These are phyloP conservation scores for Oryzaephilus surinamensis DNA, from an alignment of 1,140 invertebrate genomes.

Conservation along the genomic window DNA sequence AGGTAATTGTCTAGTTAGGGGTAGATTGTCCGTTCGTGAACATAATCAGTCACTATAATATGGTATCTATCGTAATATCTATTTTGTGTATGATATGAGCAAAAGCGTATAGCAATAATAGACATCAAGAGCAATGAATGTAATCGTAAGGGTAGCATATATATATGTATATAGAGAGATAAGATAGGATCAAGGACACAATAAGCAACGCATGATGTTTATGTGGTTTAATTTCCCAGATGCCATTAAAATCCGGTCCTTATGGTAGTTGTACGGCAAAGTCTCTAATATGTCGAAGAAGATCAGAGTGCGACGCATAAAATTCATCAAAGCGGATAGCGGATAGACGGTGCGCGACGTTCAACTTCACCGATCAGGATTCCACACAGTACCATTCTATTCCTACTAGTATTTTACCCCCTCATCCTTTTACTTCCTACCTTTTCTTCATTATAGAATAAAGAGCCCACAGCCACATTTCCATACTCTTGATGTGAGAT, in stretches of 20 bases:
- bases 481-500: constrained; percentile 15
- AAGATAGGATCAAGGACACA: constrained; percentile 25
- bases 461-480: constrained; percentile 17
- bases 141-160: constrained; percentile 1
- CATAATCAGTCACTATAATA: too few relatives aligned
- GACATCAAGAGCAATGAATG: not conserved
- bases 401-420: too few relatives aligned
- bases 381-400: constrained; percentile 1
- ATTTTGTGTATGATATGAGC: too few relatives aligned
- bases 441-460: constrained; percentile 20
- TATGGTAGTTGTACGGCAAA: constrained; percentile 22
- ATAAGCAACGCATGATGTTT: constrained; percentile 31
- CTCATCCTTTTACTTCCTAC: constrained; percentile 14
- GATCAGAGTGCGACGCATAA: constrained; percentile 29
- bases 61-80: too few relatives aligned
- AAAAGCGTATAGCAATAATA: too few relatives aligned
- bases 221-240: constrained; percentile 34
- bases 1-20: too few relatives aligned
- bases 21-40: too few relatives aligned
- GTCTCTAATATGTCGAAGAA: constrained; percentile 32
- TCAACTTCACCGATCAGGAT: constrained; percentile 8
- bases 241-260: constrained; percentile 32
- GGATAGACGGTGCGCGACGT: constrained; percentile 3
- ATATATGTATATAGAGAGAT: too few relatives aligned
- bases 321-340: constrained; percentile 32